phyloP scores from a whole-genome alignment of 2,888 invertebrate genomes.

The Clistopyga incitator region DNA sequence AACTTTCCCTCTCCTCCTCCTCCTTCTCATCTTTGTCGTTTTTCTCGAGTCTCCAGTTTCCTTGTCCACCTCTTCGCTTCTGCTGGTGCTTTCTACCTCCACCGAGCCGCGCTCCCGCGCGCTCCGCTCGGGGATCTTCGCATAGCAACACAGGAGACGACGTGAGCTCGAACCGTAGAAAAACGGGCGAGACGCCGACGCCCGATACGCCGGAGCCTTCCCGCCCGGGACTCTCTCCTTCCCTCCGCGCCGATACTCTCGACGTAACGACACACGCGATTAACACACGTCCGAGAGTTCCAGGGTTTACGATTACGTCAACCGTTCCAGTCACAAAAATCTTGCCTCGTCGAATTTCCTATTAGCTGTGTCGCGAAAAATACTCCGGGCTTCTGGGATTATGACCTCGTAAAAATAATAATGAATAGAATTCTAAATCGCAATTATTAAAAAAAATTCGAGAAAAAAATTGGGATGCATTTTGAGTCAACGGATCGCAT shows the following conservation, averaged over 20 bases:
- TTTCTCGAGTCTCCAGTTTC: slow-evolving; percentile 15
- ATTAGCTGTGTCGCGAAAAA: too few relatives aligned
- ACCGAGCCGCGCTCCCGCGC: slow-evolving; percentile 56
- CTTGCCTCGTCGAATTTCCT: slow-evolving; percentile 9
- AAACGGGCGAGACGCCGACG: slow-evolving; percentile 66
- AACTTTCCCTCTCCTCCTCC: slow-evolving; percentile 14
- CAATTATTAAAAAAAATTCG: not conserved
- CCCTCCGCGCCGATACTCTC: slow-evolving; percentile 3
- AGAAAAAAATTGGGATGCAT: not conserved
- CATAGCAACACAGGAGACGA: slow-evolving; percentile 65
- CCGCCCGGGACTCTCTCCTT: slow-evolving; percentile 31
- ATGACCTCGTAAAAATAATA: not conserved
- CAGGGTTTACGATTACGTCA: slow-evolving; percentile 40
- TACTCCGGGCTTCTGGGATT: too few relatives aligned
- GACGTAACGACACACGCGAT: slow-evolving; percentile 23
- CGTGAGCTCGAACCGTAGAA: slow-evolving; percentile 58
- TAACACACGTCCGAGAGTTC: slow-evolving; percentile 7
- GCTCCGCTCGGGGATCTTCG: slow-evolving; percentile 54
- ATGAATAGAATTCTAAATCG: too few relatives aligned
- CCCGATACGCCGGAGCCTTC: slow-evolving; percentile 63
- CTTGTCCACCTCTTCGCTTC: slow-evolving; percentile 38
- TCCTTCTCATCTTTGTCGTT: slow-evolving; percentile 7
- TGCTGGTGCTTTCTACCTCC: slow-evolving; percentile 36
- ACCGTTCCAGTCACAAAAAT: not conserved
- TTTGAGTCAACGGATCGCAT: not conserved